A percentile compares a stretch with the other conserved stretches of the same genome.
Conservation (phyloP, 2,888 invertebrate species). For the Buathra laborator region DNA sequence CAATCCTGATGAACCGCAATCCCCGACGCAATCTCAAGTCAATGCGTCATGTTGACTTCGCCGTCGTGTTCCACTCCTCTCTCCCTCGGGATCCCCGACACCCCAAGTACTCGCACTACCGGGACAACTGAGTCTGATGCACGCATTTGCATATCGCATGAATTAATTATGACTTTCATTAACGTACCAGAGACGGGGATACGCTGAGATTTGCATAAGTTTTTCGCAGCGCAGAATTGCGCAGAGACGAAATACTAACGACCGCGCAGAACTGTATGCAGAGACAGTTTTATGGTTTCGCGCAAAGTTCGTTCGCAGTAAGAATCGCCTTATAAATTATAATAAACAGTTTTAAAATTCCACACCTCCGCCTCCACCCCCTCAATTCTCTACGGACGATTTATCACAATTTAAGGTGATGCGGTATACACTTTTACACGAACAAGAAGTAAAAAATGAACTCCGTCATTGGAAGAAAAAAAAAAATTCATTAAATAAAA, state of each 20-base stretch:
- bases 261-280: neutral
- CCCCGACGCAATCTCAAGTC: conserved; percentile 35
- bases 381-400: no score
- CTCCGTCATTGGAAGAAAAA: no score
- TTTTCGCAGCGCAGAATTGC: neutral
- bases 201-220: conserved; percentile 9
- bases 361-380: neutral
- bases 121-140: conserved; percentile 6
- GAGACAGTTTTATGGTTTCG: neutral
- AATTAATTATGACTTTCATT: conserved; percentile 67
- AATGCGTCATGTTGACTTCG: conserved; percentile 19
- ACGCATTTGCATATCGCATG: conserved; percentile 62
- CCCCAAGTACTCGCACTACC: neutral
- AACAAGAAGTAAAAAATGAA: no score
- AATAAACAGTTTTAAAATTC: neutral
- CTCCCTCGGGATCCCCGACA: neutral
- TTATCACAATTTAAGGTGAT: no score
- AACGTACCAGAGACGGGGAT: conserved; percentile 14
- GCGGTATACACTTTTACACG: no score
- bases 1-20: neutral
- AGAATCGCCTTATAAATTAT: neutral
- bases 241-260: neutral
- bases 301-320: neutral
- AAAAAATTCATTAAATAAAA: no score
- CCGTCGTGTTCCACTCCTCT: conserved; percentile 1